Base-by-base conservation (phyloP, 2,888 invertebrate genomes). In the Cyclophora albipunctata region DNA sequence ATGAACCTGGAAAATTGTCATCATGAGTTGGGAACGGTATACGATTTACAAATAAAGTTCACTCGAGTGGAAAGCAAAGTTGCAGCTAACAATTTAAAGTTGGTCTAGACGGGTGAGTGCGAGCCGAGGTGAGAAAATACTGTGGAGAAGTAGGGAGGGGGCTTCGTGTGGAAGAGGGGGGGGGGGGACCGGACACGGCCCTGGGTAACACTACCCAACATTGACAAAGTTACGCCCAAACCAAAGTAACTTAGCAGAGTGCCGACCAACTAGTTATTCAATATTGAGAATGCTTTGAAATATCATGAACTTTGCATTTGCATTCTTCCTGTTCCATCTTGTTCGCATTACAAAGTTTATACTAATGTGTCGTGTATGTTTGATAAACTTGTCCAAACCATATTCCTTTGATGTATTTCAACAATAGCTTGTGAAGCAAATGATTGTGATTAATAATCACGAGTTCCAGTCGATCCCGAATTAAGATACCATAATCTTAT, bases 31-130 rank as follows among this genome's bases (percentile, higher is more conserved):
- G 54, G 60, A 67, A 64, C 67, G 66, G 69, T 70, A 72, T 69
- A 70, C 66, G 75, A 73, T 73, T 71, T 75, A 78, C 75, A 81
- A 81, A 81, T 81, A 81, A 80, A 81, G 77, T 81, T 79, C 61
- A 69, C 58, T 70, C 63, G 68, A 78, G 72, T 78, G 77, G 73
- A 71, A 70, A 77, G 73, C 71, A 71, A 78, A 79, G 78, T 82
- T 80, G 71, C 71, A 73, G 71, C 67, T 76, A 81, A 84, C 84
- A 84, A 84, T 84, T 83, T 84, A 85, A 86, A 86, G 76, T 86
- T 84, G 57, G 74, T 71, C 75, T 67, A 69, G 71, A 67, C 64
- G 65, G 66, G 63, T 66, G 71, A 75, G 71, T 69, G 68, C 67
- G 66, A 72, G 67, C 63, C 64, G 75, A 83, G 79, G 79, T 81